These are phyloP conservation scores for Paramormyrops kingsleyae DNA, from an alignment of 2,113 vertebrate genomes.

Conservation along the genomic window DNA sequence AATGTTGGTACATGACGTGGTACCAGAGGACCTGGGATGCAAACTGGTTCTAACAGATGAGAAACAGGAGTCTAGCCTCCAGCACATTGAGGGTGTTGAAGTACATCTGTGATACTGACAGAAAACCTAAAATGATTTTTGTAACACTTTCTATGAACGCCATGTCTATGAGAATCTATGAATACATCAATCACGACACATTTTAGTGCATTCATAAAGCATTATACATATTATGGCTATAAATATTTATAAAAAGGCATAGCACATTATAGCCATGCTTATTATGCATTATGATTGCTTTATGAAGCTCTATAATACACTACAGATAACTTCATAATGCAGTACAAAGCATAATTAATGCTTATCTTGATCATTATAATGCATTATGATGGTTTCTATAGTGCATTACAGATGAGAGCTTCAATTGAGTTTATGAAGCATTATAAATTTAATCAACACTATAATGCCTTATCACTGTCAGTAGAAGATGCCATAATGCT, in stretches of 20 bases:
- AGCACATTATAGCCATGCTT: too few relatives aligned
- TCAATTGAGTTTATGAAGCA: not conserved
- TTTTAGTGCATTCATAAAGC: not conserved
- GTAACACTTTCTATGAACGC: not conserved
- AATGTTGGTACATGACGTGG: slow-evolving; percentile 23
- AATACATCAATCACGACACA: not conserved
- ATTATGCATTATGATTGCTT: too few relatives aligned
- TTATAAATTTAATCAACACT: not conserved
- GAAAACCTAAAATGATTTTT: not conserved
- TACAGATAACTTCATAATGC: too few relatives aligned
- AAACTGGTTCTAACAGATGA: slow-evolving; percentile 58
- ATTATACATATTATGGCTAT: not conserved
- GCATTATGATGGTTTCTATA: too few relatives aligned
- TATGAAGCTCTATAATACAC: too few relatives aligned
- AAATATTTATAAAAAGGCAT: not conserved
- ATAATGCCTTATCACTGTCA: not conserved
- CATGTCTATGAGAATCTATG: not conserved
- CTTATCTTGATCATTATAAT: too few relatives aligned
- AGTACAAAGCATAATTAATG: too few relatives aligned
- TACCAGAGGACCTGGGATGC: slow-evolving; percentile 52
- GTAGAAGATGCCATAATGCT: not conserved
- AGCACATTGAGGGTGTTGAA: slow-evolving; percentile 48
- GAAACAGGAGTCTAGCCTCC: slow-evolving; percentile 42
- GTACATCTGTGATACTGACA: slow-evolving; percentile 32
- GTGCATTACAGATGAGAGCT: not conserved